phyloP scores from a whole-genome alignment of 1,140 invertebrate species.

The Stenopsyche tienmushanensis region DNA sequence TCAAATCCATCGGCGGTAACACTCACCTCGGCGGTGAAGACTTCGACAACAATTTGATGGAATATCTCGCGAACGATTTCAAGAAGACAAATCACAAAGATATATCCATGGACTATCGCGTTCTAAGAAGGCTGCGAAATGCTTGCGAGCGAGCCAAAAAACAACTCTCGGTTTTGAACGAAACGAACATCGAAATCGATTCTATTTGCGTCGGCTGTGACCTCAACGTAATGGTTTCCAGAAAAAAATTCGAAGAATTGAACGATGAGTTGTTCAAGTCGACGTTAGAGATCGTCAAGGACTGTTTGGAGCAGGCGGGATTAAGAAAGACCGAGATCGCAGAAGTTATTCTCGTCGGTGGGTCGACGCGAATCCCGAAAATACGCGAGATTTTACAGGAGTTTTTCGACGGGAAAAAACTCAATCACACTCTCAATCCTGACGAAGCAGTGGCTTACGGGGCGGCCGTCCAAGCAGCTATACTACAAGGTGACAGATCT shows the following conservation, averaged over 20 bases:
- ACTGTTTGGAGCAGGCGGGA: conserved; percentile 71
- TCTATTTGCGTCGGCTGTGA: conserved; percentile 58
- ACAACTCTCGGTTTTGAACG: conserved; percentile 56
- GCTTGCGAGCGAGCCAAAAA: conserved; percentile 61
- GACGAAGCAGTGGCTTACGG: conserved; percentile 69
- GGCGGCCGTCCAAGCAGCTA: conserved; percentile 66
- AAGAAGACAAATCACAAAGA: conserved; percentile 51
- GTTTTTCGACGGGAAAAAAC: conserved; percentile 63
- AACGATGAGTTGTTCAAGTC: conserved; percentile 62
- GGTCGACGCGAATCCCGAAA: conserved; percentile 74
- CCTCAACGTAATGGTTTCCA: conserved; percentile 62
- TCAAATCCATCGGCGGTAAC: conserved; percentile 62
- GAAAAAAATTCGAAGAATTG: conserved; percentile 66
- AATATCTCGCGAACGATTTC: conserved; percentile 48
- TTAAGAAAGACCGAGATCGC: conserved; percentile 68
- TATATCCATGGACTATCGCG: conserved; percentile 50
- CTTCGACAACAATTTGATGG: conserved; percentile 61
- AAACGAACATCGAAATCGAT: conserved; percentile 57
- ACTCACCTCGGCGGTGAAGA: conserved; percentile 49
- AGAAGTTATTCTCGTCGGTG: conserved; percentile 79
- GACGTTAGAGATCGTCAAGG: conserved; percentile 64
- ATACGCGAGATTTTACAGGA: conserved; percentile 63
- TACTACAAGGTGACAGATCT: conserved; percentile 60
- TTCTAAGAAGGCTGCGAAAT: conserved; percentile 61
- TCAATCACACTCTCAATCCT: conserved; percentile 69